phyloP scores from a whole-genome alignment of 2,113 vertebrate species.

The Tachysurus fulvidraco region DNA sequence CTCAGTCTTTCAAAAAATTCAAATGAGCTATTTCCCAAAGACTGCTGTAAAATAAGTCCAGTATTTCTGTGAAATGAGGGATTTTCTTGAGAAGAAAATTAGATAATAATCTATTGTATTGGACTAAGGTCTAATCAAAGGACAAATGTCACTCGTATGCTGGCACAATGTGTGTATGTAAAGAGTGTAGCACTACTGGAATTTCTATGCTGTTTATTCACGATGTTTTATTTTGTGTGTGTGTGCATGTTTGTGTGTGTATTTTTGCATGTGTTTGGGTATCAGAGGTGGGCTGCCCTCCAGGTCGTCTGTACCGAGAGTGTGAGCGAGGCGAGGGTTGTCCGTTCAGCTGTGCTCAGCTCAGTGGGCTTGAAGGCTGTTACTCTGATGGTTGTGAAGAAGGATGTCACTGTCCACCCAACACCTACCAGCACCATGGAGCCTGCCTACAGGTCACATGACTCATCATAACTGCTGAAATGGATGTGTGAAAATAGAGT shows the following conservation, averaged over 20 bases:
- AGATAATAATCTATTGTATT: background rate
- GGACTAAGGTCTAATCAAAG: background rate
- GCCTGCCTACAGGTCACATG: constrained; percentile 77
- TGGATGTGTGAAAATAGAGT: constrained; percentile 1
- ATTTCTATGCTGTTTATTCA: background rate
- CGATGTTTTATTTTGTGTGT: background rate
- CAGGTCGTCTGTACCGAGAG: constrained; percentile 80
- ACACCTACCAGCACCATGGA: constrained; percentile 74
- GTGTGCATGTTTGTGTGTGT: constrained; percentile 16
- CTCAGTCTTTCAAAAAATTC: constrained; percentile 9
- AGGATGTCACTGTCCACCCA: constrained; percentile 84
- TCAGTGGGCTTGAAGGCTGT: constrained; percentile 77
- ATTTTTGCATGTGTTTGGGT: constrained; percentile 22
- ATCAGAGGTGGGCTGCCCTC: constrained; percentile 84
- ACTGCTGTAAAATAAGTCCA: background rate
- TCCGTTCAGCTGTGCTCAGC: constrained; percentile 85
- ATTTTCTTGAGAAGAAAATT: background rate
- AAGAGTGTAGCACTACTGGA: background rate
- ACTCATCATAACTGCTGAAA: background rate
- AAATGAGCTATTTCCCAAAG: constrained; percentile 12
- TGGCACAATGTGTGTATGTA: background rate
- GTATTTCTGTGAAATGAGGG: background rate
- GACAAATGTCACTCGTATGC: background rate
- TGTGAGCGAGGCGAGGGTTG: constrained; percentile 80
- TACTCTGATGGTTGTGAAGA: constrained; percentile 80